These are phyloP conservation scores for Triplophysa yarkandensis DNA, from an alignment of 2,797 vertebrate genomes.

Conservation along the genomic window DNA sequence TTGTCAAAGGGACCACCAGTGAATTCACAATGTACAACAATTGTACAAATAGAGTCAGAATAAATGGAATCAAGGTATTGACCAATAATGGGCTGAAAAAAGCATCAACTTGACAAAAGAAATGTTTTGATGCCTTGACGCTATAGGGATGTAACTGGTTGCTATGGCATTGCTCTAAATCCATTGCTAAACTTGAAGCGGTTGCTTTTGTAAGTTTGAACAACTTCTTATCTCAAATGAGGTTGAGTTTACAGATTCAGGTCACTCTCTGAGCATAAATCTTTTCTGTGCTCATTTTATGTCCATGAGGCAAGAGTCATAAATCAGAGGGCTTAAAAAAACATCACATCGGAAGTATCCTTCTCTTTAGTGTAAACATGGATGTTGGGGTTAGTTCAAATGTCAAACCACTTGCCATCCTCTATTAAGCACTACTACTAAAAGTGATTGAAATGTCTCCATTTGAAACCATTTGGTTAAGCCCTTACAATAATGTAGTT, in stretches of 20 bases:
- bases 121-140: too few relatives aligned
- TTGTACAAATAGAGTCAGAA: not conserved
- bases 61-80: not conserved
- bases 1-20: constrained; percentile 4
- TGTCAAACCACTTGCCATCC: not conserved
- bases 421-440: not conserved
- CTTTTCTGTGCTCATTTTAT: not conserved
- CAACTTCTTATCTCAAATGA: not conserved
- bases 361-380: not conserved
- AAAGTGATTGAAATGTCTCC: not conserved
- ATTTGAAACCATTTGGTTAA: not conserved
- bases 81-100: not conserved
- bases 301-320: not conserved
- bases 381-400: not conserved
- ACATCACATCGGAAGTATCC: not conserved
- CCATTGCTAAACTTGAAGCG: too few relatives aligned
- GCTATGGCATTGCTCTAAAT: not conserved
- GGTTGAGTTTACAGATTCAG: not conserved
- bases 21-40: constrained; percentile 1
- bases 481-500: not conserved
- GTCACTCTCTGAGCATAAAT: not conserved
- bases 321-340: not conserved
- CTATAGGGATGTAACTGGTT: not conserved
- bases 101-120: not conserved
- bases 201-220: not conserved